Evolutionary conservation across 2,113 vertebrate genomes (phyloP), one percentile per base, ranked within the genome.

Genomic region (Rhabdornis inornatus): DNA sequence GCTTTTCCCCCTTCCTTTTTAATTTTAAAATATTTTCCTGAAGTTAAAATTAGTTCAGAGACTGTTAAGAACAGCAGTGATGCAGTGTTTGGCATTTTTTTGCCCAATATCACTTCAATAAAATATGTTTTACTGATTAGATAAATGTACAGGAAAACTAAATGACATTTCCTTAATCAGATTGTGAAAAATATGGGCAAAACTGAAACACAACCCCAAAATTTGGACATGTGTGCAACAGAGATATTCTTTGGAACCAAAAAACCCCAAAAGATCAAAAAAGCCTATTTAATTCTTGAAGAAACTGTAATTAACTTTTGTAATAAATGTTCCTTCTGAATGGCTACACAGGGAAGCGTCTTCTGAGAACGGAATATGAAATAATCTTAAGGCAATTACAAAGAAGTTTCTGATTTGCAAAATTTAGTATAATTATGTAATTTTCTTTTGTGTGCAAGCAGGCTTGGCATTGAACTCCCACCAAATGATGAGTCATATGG

Each of bases 381-480:
- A 90, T 96, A 90, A 96, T 90, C 39, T 82, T 90, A 53, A 87
- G 92, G 70, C 75, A 95, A 94, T 90, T 96, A 94, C 94, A 96
- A 93, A 93, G 80, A 49, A 74, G 59, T 90, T 80, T 96, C 88
- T 97, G 86, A 83, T 96, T 76, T 93, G 59, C 70, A 93, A 22
- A 97, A 89, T 95, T 69, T 66, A 90, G 90, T 90, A 57, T 96
- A 96, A 97, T 95, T 80, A 87, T 90, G 76, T 85, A 83, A 94
- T 94, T 97, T 96, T 57, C 87, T 69, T 96, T 96, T 95, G 94
- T 96, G 83, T 96, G 92, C 89, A 94, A 94, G 88, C 87, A 89
- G 85, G 89, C 74, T 96, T 92, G 88, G 84, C 88, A 91, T 78
- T 95, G 87, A 97, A 71, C 83, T 95, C 94, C 91, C 71, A 94